These are phyloP conservation scores for Gonatopus flavifemur DNA, from an alignment of 1,140 invertebrate genomes.

Conservation along the genomic window DNA sequence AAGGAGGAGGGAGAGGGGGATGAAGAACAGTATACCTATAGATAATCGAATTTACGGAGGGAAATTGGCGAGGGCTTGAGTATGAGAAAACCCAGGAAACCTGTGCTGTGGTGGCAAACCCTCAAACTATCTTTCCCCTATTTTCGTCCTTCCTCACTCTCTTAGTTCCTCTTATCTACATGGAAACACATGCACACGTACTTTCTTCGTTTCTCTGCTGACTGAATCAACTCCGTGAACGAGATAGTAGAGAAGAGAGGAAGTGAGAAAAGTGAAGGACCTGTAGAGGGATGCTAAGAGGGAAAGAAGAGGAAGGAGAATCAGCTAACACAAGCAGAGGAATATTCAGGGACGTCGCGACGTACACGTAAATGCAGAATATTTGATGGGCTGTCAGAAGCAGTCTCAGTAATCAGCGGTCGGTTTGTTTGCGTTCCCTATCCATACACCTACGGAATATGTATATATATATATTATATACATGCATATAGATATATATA, in stretches of 20 bases:
- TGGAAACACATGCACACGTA: background rate
- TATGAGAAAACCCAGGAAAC: conserved; percentile 19
- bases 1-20: conserved; percentile 10
- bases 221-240: conserved; percentile 22
- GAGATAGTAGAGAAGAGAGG: conserved; percentile 13
- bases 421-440: conserved; percentile 54
- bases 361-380: conserved; percentile 56
- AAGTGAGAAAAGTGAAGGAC: background rate
- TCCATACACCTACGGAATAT: conserved; percentile 32
- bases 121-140: conserved; percentile 18
- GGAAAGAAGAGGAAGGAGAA: conserved; percentile 21
- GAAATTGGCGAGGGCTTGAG: conserved; percentile 41
- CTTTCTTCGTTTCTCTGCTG: conserved; percentile 3
- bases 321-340: conserved; percentile 44
- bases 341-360: conserved; percentile 54
- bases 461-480: too few relatives aligned
- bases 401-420: conserved; percentile 58
- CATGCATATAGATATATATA: conserved; percentile 7
- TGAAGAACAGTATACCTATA: conserved; percentile 40
- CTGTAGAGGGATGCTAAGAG: conserved; percentile 5
- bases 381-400: conserved; percentile 58
- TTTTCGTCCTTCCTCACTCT: background rate
- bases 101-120: conserved; percentile 21
- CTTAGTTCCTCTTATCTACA: background rate
- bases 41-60: conserved; percentile 54